A percentile compares a stretch with the other conserved stretches of the same genome.
Evolutionary conservation across 2,113 vertebrate genomes (phyloP).

Genomic region (Pollachius pollachius): DNA sequence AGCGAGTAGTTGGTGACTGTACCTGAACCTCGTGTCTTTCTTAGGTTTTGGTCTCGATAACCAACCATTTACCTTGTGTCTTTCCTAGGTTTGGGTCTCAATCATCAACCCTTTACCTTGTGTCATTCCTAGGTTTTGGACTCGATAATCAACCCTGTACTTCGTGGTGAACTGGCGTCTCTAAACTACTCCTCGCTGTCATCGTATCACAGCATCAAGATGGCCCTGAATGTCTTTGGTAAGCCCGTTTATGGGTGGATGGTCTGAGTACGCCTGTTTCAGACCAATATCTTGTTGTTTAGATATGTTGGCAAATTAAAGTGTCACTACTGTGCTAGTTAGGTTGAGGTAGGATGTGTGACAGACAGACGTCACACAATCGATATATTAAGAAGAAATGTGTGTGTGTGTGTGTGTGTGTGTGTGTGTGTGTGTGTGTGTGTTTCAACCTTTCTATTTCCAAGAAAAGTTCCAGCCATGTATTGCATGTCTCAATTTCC

Average conservation of each 20-base stretch:
- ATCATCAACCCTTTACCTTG: too few relatives aligned
- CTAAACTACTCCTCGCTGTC: neutral
- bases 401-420: neutral
- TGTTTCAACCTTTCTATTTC: neutral
- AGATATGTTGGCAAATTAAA: neutral
- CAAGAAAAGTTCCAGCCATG: too few relatives aligned
- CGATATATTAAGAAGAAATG: neutral
- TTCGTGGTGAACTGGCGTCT: too few relatives aligned
- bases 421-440: neutral
- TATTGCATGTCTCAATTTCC: too few relatives aligned
- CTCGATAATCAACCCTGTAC: too few relatives aligned
- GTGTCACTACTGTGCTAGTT: neutral
- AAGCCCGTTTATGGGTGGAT: constrained; percentile 24
- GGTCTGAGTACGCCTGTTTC: neutral
- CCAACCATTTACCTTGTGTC: too few relatives aligned
- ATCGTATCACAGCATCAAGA: constrained; percentile 46
- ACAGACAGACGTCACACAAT: too few relatives aligned
- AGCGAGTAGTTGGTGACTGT: too few relatives aligned
- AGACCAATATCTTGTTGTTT: neutral
- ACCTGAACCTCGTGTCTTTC: too few relatives aligned
- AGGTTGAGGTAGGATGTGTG: constrained; percentile 7
- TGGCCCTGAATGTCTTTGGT: constrained; percentile 73
- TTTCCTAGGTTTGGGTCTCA: too few relatives aligned
- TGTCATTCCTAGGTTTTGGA: too few relatives aligned
- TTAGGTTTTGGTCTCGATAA: too few relatives aligned